Evolutionary conservation across 1,140 invertebrate genomes (phyloP).

Genomic region (Drosophila rufa): DNA sequence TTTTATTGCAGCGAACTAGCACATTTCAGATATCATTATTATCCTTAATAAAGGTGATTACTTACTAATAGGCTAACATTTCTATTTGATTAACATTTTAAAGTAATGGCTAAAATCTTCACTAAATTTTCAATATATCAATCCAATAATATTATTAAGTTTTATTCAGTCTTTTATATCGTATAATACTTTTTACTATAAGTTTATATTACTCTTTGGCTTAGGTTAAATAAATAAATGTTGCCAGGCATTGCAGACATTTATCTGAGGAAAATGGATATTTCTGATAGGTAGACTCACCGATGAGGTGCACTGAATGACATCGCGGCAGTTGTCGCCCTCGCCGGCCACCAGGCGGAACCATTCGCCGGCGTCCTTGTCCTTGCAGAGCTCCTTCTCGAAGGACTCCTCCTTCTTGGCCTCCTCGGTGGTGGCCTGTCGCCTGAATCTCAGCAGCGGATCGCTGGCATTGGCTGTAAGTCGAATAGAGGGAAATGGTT

Average conservation of each 20-base stretch:
- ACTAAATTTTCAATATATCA: background rate
- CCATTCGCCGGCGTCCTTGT: slow-evolving; percentile 98
- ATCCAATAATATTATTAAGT: background rate
- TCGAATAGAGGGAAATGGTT: slow-evolving; percentile 31
- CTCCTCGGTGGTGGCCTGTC: slow-evolving; percentile 87
- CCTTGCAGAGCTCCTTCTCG: slow-evolving; percentile 95
- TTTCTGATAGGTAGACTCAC: slow-evolving; percentile 86
- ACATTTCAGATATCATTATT: too few species aligned
- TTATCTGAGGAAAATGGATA: too few species aligned
- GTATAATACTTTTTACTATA: too few species aligned
- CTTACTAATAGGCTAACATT: background rate
- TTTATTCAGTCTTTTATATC: too few species aligned
- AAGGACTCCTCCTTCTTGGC: slow-evolving; percentile 93
- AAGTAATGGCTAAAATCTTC: background rate
- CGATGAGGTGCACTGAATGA: slow-evolving; percentile 97
- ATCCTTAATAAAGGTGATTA: too few species aligned
- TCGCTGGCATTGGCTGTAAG: slow-evolving; percentile 84
- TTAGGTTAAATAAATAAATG: too few species aligned
- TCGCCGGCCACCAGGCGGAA: slow-evolving; percentile 95
- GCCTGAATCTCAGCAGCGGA: slow-evolving; percentile 86
- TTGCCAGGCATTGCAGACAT: too few species aligned
- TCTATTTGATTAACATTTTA: background rate
- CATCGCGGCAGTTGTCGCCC: slow-evolving; percentile 97
- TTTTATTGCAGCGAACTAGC: too few species aligned
- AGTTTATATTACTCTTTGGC: too few species aligned